Evolutionary conservation across 2,797 vertebrate genomes (phyloP), one percentile per base, ranked within the genome.

Genomic region (Oophaga sylvatica): DNA sequence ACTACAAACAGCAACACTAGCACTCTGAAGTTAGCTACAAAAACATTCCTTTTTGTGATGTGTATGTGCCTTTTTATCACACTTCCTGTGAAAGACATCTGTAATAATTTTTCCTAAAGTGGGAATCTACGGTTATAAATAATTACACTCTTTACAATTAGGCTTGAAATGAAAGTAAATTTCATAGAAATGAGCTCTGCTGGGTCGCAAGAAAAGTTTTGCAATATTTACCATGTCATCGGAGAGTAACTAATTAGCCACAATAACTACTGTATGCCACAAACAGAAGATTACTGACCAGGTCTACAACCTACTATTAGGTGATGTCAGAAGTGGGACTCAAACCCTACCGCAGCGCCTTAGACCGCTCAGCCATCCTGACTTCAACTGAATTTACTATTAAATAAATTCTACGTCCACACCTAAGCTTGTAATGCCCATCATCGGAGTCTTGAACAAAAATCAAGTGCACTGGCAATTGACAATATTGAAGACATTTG

Each of bases 1-100:
- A 87, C 85, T 81, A 60, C 31, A 71, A 81, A 75, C 59, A 75
- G 85, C 56, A 87, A 26, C 53, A 71, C 56, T 59, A 73, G 53
- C 53, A 73, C 68, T 83, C 67, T 83, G 68, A 83, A 71, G 67
- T 83, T 71, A 41, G 68, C 67, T 73, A 73, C 67, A 59, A 71
- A 53, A 71, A 35, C 65, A 83, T 83, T 83, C 81, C 81, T 83
- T 35, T 59, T 65, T 70, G 29, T 56, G 81, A 10, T 29, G 48
- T 83, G 48, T 73, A 19, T n/a, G 31, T 41, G 67, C 56, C 29
- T 53, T 67, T 82, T 82, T 59, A 59, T 59, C 53, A 70, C 56
- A 59, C 29, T 83, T 83, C 67, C 48, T 56, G 67, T 57, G 56
- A 41, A 71, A 83, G 48, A 70, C 67, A 73, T 83, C 57, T 80